These are phyloP conservation scores for Ornithorhynchus anatinus DNA, from an alignment of 2,113 vertebrate genomes.

Conservation along the genomic window DNA sequence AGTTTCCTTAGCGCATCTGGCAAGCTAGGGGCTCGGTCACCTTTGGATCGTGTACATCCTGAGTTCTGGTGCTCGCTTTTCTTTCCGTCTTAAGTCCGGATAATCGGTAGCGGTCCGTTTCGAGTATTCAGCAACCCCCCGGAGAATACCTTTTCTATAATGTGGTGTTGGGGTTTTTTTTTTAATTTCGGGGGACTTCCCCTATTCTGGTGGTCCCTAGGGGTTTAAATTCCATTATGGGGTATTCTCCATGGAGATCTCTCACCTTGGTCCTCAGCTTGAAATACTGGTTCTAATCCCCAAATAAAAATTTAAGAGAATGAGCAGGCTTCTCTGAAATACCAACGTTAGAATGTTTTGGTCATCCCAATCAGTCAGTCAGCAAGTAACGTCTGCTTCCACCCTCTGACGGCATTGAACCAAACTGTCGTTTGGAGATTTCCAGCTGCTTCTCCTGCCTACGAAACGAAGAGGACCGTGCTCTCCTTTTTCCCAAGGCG, in stretches of 20 bases:
- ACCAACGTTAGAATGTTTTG: constrained; percentile 25
- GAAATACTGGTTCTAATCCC: constrained; percentile 5
- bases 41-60: constrained; percentile 25
- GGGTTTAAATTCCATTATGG: constrained; percentile 25
- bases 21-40: constrained; percentile 12
- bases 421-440: constrained; percentile 10
- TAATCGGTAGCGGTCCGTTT: constrained; percentile 15
- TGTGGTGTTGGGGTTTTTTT: background rate
- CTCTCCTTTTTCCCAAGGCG: background rate
- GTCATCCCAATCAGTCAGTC: constrained; percentile 19
- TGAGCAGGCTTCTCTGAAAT: constrained; percentile 22
- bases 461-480: constrained; percentile 1
- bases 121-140: constrained; percentile 6
- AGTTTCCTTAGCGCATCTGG: background rate
- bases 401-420: background rate
- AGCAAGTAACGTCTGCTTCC: constrained; percentile 12
- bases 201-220: background rate
- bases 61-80: constrained; percentile 17
- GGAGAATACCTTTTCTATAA: constrained; percentile 30
- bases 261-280: constrained; percentile 18
- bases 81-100: constrained; percentile 32
- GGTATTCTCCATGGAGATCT: constrained; percentile 32
- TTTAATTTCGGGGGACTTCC: constrained; percentile 10
- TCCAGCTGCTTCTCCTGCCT: background rate
- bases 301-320: background rate